phyloP scores from a whole-genome alignment of 2,113 vertebrate genomes.

The Lichenostomus cassidix region DNA sequence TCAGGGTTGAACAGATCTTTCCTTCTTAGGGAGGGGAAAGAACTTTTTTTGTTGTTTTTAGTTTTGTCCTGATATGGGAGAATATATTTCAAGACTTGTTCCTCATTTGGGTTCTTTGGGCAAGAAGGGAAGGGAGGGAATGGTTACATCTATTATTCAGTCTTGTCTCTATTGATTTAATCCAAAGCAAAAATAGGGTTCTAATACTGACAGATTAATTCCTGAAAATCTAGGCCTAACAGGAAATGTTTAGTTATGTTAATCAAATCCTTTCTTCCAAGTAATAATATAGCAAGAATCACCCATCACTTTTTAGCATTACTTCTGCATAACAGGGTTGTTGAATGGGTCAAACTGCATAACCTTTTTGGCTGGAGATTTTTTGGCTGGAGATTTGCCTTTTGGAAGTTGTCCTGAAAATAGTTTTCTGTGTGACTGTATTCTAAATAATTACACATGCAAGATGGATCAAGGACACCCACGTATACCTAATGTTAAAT shows the following conservation, averaged over 20 bases:
- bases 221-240: not conserved
- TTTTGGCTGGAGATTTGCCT: not conserved
- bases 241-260: not conserved
- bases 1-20: not conserved
- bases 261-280: not conserved
- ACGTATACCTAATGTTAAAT: fast-evolving
- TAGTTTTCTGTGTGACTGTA: not conserved
- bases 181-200: not conserved
- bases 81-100: not conserved
- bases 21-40: not conserved
- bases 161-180: not conserved
- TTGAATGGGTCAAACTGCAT: not conserved
- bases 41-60: not conserved
- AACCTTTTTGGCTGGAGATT: not conserved
- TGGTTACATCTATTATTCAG: not conserved
- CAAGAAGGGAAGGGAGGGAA: not conserved
- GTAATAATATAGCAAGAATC: not conserved
- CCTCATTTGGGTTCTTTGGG: not conserved
- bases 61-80: not conserved
- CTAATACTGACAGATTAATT: not conserved
- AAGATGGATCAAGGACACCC: not conserved
- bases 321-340: not conserved
- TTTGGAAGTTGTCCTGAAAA: not conserved
- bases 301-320: not conserved
- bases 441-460: not conserved